These are phyloP conservation scores for Formicarius rufipectus DNA, from an alignment of 2,113 vertebrate genomes.

Conservation along the genomic window DNA sequence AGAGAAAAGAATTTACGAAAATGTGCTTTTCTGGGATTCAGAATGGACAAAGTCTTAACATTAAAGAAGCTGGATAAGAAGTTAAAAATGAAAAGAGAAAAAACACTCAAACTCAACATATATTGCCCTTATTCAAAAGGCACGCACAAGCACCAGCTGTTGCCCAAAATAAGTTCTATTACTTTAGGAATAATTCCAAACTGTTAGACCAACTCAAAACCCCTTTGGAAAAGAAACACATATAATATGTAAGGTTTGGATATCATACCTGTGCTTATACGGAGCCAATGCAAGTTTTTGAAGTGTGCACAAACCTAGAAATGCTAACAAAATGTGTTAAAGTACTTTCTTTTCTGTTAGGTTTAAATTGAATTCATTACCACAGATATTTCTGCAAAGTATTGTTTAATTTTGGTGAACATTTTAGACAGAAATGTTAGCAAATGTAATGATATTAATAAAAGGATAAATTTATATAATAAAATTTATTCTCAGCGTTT, in stretches of 20 bases:
- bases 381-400: neutral
- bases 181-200: conserved; percentile 1
- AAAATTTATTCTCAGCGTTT: neutral
- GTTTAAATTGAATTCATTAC: neutral
- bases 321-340: neutral
- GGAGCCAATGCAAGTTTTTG: neutral
- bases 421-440: neutral
- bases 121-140: neutral
- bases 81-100: neutral
- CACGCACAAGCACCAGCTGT: neutral
- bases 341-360: neutral
- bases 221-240: neutral
- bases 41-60: neutral
- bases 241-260: neutral
- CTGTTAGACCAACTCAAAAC: neutral
- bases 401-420: neutral
- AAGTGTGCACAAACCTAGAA: neutral
- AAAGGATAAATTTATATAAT: too few species aligned
- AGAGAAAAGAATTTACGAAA: neutral
- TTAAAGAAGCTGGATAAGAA: neutral
- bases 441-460: neutral
- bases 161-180: neutral
- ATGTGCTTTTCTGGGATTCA: neutral
- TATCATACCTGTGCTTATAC: neutral
- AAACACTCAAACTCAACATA: neutral